These are phyloP conservation scores for Apocheima hispidaria DNA, from an alignment of 2,888 invertebrate genomes.

Conservation along the genomic window DNA sequence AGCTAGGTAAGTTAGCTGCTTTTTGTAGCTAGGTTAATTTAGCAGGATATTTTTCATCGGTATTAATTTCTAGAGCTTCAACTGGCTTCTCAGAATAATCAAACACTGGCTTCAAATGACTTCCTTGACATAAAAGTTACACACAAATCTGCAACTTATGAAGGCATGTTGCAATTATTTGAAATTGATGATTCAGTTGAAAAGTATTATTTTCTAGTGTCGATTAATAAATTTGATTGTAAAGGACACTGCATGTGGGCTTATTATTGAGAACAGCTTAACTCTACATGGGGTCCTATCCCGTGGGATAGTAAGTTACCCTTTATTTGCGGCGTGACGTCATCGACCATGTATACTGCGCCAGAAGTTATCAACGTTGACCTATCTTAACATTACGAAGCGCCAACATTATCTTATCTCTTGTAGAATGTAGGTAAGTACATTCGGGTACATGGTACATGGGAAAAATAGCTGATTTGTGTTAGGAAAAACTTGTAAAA, in stretches of 20 bases:
- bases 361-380: constrained; percentile 8
- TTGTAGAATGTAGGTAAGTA: too few relatives aligned
- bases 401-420: constrained; percentile 4
- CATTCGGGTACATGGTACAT: neutral
- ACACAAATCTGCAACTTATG: constrained; percentile 27
- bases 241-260: constrained; percentile 78
- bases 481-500: neutral
- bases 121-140: constrained; percentile 21
- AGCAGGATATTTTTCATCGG: neutral
- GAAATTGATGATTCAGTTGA: constrained; percentile 38
- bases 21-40: neutral
- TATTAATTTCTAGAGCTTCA: constrained; percentile 7
- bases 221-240: constrained; percentile 64
- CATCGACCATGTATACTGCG: constrained; percentile 26
- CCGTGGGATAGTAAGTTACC: constrained; percentile 80
- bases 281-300: constrained; percentile 79
- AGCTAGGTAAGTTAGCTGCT: neutral
- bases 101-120: constrained; percentile 9
- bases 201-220: constrained; percentile 49
- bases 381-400: constrained; percentile 5
- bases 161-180: constrained; percentile 37
- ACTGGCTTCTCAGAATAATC: too few relatives aligned
- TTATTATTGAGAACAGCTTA: constrained; percentile 74
- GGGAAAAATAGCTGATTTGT: neutral
- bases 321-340: constrained; percentile 54